Percentiles rank a stretch among this genome's conserved stretches.
These are phyloP conservation scores for Halisarca cf. caerulea DNA, from an alignment of 37 sponge, comb jelly and placozoan species.

Conservation along the genomic window DNA sequence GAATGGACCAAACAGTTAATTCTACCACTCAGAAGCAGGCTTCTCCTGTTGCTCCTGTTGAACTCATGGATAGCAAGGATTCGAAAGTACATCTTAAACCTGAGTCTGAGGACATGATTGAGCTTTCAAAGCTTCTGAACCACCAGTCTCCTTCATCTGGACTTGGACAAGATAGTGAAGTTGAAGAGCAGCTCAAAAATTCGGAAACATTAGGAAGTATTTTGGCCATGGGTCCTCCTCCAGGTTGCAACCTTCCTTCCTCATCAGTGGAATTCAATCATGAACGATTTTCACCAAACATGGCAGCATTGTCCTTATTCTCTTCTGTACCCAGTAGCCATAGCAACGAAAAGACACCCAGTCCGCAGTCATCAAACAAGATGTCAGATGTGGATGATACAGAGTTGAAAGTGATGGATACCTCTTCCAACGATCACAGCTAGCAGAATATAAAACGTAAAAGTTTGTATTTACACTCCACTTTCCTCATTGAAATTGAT, in stretches of 20 bases:
- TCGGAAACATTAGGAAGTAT: neutral
- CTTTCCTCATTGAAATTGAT: no score
- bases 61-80: neutral
- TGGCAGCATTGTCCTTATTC: conserved; percentile 5
- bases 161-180: neutral
- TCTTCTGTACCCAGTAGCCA: neutral
- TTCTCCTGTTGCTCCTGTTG: neutral
- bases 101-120: neutral
- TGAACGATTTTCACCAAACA: conserved; percentile 10
- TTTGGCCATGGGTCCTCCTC: neutral
- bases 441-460: no score
- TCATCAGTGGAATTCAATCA: neutral
- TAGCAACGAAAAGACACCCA: neutral
- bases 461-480: no score
- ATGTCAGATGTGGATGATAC: no score
- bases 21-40: no score
- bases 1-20: no score
- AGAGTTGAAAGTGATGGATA: neutral
- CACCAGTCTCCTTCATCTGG: neutral
- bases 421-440: neutral
- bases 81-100: neutral
- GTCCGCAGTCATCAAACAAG: neutral
- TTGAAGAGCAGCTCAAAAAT: neutral
- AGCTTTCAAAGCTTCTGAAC: neutral
- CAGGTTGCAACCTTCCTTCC: neutral